Base-by-base conservation (phyloP, 2,888 invertebrate genomes). In the Melikaiella ostensackeni region DNA sequence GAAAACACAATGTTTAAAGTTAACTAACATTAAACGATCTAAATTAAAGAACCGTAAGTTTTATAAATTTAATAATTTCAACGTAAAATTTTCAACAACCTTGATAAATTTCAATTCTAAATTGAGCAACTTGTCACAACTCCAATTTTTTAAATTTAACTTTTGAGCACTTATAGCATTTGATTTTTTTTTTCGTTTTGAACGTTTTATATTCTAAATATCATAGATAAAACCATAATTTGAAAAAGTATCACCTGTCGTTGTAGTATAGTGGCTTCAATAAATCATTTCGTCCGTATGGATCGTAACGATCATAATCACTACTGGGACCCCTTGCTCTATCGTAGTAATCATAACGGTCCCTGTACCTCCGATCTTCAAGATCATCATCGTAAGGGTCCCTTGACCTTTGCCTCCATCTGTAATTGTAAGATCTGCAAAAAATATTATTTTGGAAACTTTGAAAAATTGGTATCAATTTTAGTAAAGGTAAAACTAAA, bases 301-400 rank as follows among this genome's bases (percentile, higher is more conserved):
- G 84, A 80, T 89, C 88, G 70, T 86, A 86, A 57, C 88, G 86
- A 75, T 88, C 87, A 75, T 87, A 87, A 50, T 88, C 87, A 77
- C 86, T 86, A 64, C 74, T 78, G 13, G 86, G 85, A 24, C 75
- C 75, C 75, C 86, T 83, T 13, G 82, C 76, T 9, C 88, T 83
- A 63, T 88, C 88, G 76, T 85, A 85, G 80, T 86, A 86, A 76
- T 88, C 86, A 76, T 87, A 88, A 62, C 87, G 85, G 76, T 88
- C 87, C 3, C 84, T 57, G 27, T 80, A 82, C 74, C 87, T 82
- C 27, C 87, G 85, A 76, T 87, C 86, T 16, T 87, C 88, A 7
- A 79, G 64, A 70, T 86, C 85, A 35, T 88, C 88, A 11, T 88
- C 87, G 79, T 88, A 86, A 35, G 85, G 85, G 74, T 87, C 85